Evolutionary conservation across 2,113 vertebrate genomes (phyloP), one percentile per base, ranked within the genome.

Genomic region (Deroptyus accipitrinus): DNA sequence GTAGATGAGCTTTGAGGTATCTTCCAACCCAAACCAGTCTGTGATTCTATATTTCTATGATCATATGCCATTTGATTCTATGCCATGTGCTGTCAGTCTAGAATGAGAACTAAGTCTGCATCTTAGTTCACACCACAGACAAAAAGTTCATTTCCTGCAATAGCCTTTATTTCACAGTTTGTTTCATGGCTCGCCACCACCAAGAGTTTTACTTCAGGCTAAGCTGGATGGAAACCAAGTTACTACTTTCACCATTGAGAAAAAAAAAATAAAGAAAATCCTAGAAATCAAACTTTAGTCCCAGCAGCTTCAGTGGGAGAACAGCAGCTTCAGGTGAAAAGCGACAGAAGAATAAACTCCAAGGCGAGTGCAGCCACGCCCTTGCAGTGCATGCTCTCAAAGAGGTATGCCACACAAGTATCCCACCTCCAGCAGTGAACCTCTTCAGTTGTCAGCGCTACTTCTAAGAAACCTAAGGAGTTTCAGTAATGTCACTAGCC

Each of bases 131-230:
- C 25, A 82, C 35, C 4, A 10, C 20, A 76, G 59, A 33, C 70
- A 90, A 74, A 70, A 63, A 37, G 6, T 49, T 67, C 16, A 54
- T 68, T 86, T 85, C 83, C 0, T 1, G 77, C 77, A 84, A 51
- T 2, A 57, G 73, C 48, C 51, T 89, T 84, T 61, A 72, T 79
- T 62, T 91, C 76, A 17, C 30, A 27, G 51, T 30, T 55, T 68
- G 37, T 75, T 66, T 88, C 69, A 54, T 22, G 27, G 49, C 41
- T 67, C 94, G 63, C 54, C 79, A 86, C 61, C 41, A 83, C 63
- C 39, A n/a, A 27, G 23, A 61, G 31, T 80, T 88, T 88, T 88
- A 64, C 72, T 67, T 90, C 76, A 78, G 72, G 55, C 63, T 83
- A 73, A 69, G 49, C 18, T 55, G 83, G 46, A 75, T 1, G 8